Conservation (phyloP, 2,888 invertebrate genomes). For the Drosophila longiperda region DNA sequence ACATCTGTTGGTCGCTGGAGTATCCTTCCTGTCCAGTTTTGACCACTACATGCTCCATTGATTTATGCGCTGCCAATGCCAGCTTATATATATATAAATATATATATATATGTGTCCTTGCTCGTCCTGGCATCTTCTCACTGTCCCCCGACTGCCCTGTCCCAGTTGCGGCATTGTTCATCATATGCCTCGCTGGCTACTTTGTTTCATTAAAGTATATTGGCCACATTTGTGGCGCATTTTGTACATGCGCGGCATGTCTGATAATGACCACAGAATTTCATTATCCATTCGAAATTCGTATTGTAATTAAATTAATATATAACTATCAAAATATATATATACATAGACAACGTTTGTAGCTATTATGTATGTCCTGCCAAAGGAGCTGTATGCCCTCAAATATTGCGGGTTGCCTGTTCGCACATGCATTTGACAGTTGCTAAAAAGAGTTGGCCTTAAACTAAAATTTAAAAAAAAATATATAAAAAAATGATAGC, state of each 20-base stretch:
- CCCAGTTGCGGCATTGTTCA: constrained; percentile 59
- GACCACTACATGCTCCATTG: constrained; percentile 64
- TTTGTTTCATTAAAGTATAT: constrained; percentile 68
- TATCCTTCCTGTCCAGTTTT: constrained; percentile 61
- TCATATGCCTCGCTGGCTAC: constrained; percentile 67
- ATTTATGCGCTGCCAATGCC: constrained; percentile 67
- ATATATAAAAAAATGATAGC: not conserved
- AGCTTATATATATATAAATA: constrained; percentile 24
- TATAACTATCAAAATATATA: constrained; percentile 29
- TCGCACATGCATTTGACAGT: not conserved
- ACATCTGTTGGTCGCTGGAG: constrained; percentile 69
- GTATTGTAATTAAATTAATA: constrained; percentile 79
- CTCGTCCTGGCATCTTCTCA: constrained; percentile 38
- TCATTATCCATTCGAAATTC: constrained; percentile 78
- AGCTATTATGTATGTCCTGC: constrained; percentile 9
- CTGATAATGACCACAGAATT: constrained; percentile 76
- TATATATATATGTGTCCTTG: constrained; percentile 37
- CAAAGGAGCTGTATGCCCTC: not conserved
- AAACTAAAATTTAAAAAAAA: not conserved
- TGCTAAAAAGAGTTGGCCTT: not conserved
- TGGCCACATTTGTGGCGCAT: constrained; percentile 79
- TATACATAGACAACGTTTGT: constrained; percentile 18
- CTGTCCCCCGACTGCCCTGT: not conserved
- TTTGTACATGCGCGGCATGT: constrained; percentile 72
- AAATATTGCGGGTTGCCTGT: constrained; percentile 1